Percentiles rank a stretch among this genome's conserved stretches.
These are phyloP conservation scores for Perccottus glenii DNA, from an alignment of 2,113 vertebrate genomes.

Conservation along the genomic window DNA sequence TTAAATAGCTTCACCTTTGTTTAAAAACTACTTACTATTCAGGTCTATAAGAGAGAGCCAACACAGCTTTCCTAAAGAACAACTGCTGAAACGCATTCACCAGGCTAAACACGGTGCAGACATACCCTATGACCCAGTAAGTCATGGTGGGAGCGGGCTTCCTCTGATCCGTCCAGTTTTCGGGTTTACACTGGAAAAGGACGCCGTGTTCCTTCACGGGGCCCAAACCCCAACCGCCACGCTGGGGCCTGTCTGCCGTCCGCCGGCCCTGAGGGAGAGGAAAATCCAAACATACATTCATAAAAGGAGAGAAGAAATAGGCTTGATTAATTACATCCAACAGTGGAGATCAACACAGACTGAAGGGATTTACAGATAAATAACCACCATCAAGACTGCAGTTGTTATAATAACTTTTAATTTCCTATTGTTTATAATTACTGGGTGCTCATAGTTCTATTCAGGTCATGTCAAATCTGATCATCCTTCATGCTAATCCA, in stretches of 20 bases:
- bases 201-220: constrained; percentile 90
- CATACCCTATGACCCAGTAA: constrained; percentile 99
- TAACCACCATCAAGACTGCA: too few relatives aligned
- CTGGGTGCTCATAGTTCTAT: too few relatives aligned
- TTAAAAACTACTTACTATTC: too few relatives aligned
- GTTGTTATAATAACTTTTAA: too few relatives aligned
- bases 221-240: constrained; percentile 71
- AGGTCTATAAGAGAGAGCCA: too few relatives aligned
- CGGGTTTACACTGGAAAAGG: constrained; percentile 91
- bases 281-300: neutral
- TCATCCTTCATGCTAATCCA: too few relatives aligned
- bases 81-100: too few relatives aligned
- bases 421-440: too few relatives aligned
- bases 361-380: neutral
- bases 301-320: neutral
- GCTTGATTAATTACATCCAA: neutral
- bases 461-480: too few relatives aligned
- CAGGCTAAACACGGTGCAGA: neutral
- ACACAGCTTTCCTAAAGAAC: too few relatives aligned
- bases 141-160: constrained; percentile 89
- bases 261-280: constrained; percentile 40
- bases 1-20: too few relatives aligned
- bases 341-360: neutral
- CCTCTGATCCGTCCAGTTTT: constrained; percentile 92
- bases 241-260: constrained; percentile 55